Evolutionary conservation across 1,140 invertebrate genomes (phyloP), one percentile per base, ranked within the genome.

Genomic region (Lepidotrigona ventralis): DNA sequence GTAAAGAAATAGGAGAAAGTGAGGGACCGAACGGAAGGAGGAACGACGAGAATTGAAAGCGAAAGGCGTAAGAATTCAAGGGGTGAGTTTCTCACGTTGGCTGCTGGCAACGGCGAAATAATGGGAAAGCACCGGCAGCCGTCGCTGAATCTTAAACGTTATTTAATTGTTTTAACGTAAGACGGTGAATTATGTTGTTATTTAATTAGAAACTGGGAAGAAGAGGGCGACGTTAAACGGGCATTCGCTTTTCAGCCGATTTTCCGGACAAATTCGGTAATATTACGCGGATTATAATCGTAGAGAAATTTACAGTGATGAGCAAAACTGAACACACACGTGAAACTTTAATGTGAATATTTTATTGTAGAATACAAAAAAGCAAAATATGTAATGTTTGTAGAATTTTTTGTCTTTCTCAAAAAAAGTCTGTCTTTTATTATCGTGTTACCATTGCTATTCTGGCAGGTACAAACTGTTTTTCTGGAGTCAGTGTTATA

Each of bases 141-240:
- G 81, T 77, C 81, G 89, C 88, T 89, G 92, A 91, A 93, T 93
- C 90, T 92, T 92, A 91, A 93, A 90, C 89, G 91, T 90, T 92
- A 92, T 93, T 93, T 93, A 93, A 93, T 93, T 93, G 89, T 91
- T 88, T 90, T 84, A 89, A 89, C 88, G 85, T 90, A 90, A 91
- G 90, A 90, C 90, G 89, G 85, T 92, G 90, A 92, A 92, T 93
- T 92, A 92, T 93, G 91, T 93, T 93, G 91, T 92, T 93, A 93
- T 93, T 93, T 93, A 93, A 93, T 93, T 93, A 93, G 90, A 91
- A 89, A 81, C 78, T 21, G 84, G 72, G 79, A 89, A 90, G 89
- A 85, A 88, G 88, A 87, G 78, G 54, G 75, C 39, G 54, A 73
- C 39, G 83, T 79, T 82, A 85, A 85, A 83, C 86, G 78, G 87